A percentile compares a stretch with the other conserved stretches of the same genome.
These are phyloP conservation scores for Metopolophium dirhodum DNA, from an alignment of 1,140 invertebrate species.

Conservation along the genomic window DNA sequence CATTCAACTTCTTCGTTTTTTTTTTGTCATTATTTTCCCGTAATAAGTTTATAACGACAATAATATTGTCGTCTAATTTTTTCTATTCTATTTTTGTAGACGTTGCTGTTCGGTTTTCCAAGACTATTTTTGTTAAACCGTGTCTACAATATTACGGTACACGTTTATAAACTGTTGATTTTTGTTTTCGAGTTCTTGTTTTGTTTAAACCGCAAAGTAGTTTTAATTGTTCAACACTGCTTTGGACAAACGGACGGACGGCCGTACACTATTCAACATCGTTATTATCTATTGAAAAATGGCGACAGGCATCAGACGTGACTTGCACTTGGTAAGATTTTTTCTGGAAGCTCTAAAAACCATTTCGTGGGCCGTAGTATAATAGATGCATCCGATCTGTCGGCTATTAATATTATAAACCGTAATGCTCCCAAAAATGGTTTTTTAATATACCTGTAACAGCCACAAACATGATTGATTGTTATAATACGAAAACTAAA, in stretches of 20 bases:
- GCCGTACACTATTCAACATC: background rate
- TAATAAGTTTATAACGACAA: background rate
- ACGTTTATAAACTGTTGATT: background rate
- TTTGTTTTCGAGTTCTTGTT: background rate
- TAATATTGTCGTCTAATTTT: background rate
- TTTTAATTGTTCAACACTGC: background rate
- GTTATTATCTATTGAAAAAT: conserved; percentile 16
- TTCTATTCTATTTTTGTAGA: conserved; percentile 33
- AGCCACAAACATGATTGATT: too few species aligned
- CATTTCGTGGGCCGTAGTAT: background rate
- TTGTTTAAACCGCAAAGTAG: background rate
- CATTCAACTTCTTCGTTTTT: background rate
- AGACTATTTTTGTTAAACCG: conserved; percentile 35
- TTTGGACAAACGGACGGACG: background rate
- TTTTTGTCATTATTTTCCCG: background rate
- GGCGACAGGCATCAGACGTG: conserved; percentile 43
- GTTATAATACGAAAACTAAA: too few species aligned
- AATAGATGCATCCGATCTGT: background rate
- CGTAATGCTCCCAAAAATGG: background rate
- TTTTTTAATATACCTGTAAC: background rate
- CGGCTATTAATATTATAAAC: background rate
- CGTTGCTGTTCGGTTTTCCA: conserved; percentile 13
- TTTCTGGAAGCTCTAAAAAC: background rate
- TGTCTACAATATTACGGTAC: background rate
- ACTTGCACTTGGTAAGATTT: conserved; percentile 47